Base-by-base conservation (phyloP, 2,888 invertebrate genomes). In the Pinctada fucata region DNA sequence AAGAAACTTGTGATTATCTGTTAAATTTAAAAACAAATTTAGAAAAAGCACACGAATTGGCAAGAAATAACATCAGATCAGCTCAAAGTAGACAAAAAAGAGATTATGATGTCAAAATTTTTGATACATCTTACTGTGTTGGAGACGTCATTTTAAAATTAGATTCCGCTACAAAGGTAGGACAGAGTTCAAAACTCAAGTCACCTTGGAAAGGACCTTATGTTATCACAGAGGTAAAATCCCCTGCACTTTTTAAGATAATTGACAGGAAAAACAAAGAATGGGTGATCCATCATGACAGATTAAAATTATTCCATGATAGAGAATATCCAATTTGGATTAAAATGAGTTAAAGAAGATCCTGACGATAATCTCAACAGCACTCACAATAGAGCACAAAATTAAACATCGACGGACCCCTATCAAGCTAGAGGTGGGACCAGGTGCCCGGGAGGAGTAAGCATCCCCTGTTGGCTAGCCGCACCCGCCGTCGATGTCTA, bases 141-240 rank as follows among this genome's bases (percentile, higher is more conserved):
- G 65, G 65, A 13, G 65, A 65, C 31, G 31, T 65, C 31, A 31
- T 65, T 6, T 13, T 58, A n/a, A 45, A 70, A n/a, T 49, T 70
- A 48, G 70, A 76, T 70, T 31, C 70, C 49, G 64, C 76, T 3
- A 63, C 48, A 63, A 76, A 76, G 13, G 58, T 75, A 16, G 78
- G 81, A 8, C 68, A 76, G n/a, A 69, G 76, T 65, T 10, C 47
- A 2, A 83, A 83, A 71, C 16, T 81, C 6, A 13, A 16, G 31
- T n/a, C n/a, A n/a, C n/a, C n/a, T n/a, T n/a, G n/a, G n/a, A n/a
- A n/a, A n/a, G n/a, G n/a, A n/a, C n/a, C 79, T 2, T 79, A 70
- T n/a, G 31, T 81, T 3, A 31, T 81, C 8, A 13, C n/a, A 2
- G 5, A 72, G 45, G 63, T 72, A 6, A 75, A 73, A 48, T 68